Conservation (phyloP, 2,113 vertebrate genomes). For the Ochotona curzoniae region DNA sequence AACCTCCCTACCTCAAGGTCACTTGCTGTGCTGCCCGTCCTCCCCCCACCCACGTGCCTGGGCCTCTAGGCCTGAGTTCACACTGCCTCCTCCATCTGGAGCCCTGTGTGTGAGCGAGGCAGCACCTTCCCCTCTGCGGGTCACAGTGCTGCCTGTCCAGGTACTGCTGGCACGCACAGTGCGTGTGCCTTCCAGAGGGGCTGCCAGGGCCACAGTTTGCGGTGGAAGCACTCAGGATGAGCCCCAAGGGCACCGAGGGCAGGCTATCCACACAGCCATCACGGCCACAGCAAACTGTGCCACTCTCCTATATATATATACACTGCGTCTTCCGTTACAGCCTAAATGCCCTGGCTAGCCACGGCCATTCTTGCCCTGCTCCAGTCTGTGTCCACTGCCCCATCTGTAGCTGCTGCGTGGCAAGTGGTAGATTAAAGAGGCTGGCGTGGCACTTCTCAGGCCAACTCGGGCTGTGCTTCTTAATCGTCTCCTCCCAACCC, state of each 20-base stretch:
- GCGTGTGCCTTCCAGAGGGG: neutral
- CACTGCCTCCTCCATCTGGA: neutral
- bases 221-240: neutral
- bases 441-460: neutral
- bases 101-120: neutral
- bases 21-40: neutral
- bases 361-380: neutral
- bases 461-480: neutral
- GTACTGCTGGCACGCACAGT: neutral
- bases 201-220: neutral
- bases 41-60: neutral
- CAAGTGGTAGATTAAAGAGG: neutral
- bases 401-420: rapidly evolving
- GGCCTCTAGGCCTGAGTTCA: neutral
- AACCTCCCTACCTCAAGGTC: neutral
- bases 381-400: neutral
- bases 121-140: neutral
- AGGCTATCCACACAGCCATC: neutral
- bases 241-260: neutral
- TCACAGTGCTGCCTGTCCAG: neutral
- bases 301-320: too few relatives aligned
- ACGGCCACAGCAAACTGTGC: neutral
- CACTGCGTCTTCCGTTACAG: neutral
- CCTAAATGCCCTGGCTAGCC: neutral
- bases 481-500: neutral